Conservation (phyloP, 2,797 vertebrate species). For the Enteromius trimaculatus region DNA sequence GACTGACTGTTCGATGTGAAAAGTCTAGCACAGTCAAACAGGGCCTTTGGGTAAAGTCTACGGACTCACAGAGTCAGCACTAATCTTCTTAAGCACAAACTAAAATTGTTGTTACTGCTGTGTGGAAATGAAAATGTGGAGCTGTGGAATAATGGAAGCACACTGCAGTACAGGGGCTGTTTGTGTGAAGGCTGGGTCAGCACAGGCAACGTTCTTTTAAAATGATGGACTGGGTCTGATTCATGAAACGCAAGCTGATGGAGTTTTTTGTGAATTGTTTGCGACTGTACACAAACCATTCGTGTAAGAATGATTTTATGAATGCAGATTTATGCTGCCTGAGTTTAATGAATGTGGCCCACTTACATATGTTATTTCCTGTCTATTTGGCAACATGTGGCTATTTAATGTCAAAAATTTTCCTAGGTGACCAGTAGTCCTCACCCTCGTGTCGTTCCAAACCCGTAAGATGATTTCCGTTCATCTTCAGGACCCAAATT, state of each 20-base stretch:
- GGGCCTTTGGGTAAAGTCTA: conserved; percentile 19
- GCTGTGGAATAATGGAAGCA: background rate
- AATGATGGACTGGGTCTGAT: background rate
- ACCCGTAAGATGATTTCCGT: too few species aligned
- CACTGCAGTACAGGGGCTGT: background rate
- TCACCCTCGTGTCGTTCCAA: too few species aligned
- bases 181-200: background rate
- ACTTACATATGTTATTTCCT: background rate
- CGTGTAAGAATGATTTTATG: background rate
- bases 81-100: background rate
- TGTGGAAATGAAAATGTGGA: conserved; percentile 16
- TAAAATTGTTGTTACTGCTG: conserved; percentile 12
- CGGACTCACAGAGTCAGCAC: conserved; percentile 3
- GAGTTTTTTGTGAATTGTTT: background rate
- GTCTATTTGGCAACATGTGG: background rate
- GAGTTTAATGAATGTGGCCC: background rate
- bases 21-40: background rate
- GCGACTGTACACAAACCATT: background rate
- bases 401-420: background rate
- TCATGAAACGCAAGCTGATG: background rate
- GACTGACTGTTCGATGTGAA: conserved; percentile 15
- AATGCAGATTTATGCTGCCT: background rate
- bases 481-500: too few species aligned
- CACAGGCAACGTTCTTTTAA: too few species aligned
- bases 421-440: background rate